These are phyloP conservation scores for Cephus spinipes DNA, from an alignment of 2,888 invertebrate genomes.

Conservation along the genomic window DNA sequence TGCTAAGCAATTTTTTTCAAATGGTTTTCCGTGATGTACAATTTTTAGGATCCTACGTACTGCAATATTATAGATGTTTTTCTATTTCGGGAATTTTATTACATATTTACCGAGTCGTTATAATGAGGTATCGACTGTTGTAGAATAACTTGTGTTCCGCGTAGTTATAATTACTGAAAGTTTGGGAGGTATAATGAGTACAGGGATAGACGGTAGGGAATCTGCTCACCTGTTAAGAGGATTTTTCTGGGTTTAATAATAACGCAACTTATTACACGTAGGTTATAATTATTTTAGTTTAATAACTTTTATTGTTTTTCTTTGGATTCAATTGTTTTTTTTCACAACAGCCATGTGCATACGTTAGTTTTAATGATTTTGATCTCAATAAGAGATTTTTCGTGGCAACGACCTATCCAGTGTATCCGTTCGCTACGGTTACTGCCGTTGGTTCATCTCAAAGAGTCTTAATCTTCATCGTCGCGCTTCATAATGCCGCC, in stretches of 20 bases:
- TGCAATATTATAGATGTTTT: not conserved
- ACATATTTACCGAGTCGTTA: not conserved
- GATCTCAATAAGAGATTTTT: not conserved
- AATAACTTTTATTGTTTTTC: not conserved
- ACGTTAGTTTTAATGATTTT: not conserved
- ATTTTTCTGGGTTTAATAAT: not conserved
- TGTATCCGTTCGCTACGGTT: not conserved
- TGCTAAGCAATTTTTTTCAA: too few relatives aligned
- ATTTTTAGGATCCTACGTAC: too few relatives aligned
- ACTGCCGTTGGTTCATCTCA: not conserved
- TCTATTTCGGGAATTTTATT: not conserved
- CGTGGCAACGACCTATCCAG: not conserved
- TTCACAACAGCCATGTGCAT: not conserved
- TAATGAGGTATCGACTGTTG: not conserved
- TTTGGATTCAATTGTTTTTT: not conserved
- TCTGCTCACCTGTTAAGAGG: not conserved
- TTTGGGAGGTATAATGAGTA: not conserved
- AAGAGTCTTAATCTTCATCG: not conserved
- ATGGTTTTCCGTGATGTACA: too few relatives aligned
- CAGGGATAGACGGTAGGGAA: not conserved
- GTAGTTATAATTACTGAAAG: not conserved
- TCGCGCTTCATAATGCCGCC: not conserved
- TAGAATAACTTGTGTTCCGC: not conserved
- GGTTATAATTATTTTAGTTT: not conserved
- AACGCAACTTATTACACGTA: not conserved